These are phyloP conservation scores for Plusia festucae DNA, from an alignment of 2,888 invertebrate genomes.

Conservation along the genomic window DNA sequence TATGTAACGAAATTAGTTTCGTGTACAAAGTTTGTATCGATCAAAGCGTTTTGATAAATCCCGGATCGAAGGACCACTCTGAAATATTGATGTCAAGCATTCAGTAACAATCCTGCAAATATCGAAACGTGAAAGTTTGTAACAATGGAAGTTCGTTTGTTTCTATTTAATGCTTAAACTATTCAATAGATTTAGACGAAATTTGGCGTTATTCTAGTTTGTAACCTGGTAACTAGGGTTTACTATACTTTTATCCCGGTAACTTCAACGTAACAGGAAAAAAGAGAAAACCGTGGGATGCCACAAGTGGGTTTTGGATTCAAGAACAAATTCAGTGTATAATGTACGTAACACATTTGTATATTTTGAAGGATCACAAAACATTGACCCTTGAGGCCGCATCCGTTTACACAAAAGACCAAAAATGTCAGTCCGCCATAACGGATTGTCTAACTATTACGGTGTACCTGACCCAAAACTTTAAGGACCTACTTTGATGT, in stretches of 20 bases:
- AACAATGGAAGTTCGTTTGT: no score
- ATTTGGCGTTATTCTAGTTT: not conserved
- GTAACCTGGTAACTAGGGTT: not conserved
- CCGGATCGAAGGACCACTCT: not conserved
- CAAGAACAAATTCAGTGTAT: no score
- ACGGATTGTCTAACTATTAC: not conserved
- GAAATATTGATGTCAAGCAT: not conserved
- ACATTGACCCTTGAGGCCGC: conserved; percentile 2
- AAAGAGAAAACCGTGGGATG: no score
- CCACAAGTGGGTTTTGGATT: no score
- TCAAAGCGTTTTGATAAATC: not conserved
- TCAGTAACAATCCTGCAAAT: no score
- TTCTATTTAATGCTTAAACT: not conserved
- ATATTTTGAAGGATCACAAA: not conserved
- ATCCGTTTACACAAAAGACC: not conserved
- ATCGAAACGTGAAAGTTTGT: no score
- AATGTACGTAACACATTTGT: no score
- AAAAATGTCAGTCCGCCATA: not conserved
- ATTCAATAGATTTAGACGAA: not conserved
- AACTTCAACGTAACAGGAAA: no score
- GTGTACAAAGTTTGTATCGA: not conserved
- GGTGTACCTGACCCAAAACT: not conserved
- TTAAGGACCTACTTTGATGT: not conserved
- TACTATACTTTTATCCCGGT: no score
- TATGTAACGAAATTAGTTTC: not conserved